These are phyloP conservation scores for Perognathus longimembris DNA, from an alignment of 2,113 vertebrate species.

Conservation along the genomic window DNA sequence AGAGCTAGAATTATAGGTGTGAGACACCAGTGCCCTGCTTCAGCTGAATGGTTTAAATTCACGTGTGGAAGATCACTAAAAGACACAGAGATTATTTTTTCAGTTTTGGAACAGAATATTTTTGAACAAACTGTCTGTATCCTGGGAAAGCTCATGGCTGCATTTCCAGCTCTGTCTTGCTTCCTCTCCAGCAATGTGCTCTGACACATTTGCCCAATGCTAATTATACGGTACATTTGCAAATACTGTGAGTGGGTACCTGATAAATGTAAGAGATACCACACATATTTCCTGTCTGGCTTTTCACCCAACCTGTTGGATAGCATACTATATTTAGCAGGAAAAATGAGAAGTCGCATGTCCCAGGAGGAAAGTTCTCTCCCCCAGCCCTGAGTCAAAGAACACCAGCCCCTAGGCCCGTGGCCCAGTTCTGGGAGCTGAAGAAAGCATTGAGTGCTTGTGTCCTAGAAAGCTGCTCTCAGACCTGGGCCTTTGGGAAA, in stretches of 20 bases:
- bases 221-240: conserved; percentile 43
- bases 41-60: not conserved
- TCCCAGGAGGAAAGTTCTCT: conserved; percentile 1
- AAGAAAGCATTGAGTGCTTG: not conserved
- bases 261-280: conserved; percentile 18
- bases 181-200: conserved; percentile 26
- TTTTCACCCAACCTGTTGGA: conserved; percentile 50
- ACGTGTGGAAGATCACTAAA: not conserved
- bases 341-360: conserved; percentile 58
- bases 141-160: not conserved
- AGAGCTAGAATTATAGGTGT: too few species aligned
- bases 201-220: conserved; percentile 9
- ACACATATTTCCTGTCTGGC: conserved; percentile 29
- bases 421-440: conserved; percentile 73
- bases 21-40: not conserved
- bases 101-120: conserved; percentile 48
- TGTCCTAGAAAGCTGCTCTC: conserved; percentile 79
- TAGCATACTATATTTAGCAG: conserved; percentile 68
- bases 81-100: conserved; percentile 45
- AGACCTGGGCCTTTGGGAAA: conserved; percentile 73
- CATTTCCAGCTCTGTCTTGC: conserved; percentile 16
- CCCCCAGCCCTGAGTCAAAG: conserved; percentile 41
- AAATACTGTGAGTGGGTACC: not conserved
- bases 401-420: conserved; percentile 54
- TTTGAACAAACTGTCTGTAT: conserved; percentile 34